These are phyloP conservation scores for Panagrolaimus sp. DNA, from an alignment of 1,140 invertebrate species.

Conservation along the genomic window DNA sequence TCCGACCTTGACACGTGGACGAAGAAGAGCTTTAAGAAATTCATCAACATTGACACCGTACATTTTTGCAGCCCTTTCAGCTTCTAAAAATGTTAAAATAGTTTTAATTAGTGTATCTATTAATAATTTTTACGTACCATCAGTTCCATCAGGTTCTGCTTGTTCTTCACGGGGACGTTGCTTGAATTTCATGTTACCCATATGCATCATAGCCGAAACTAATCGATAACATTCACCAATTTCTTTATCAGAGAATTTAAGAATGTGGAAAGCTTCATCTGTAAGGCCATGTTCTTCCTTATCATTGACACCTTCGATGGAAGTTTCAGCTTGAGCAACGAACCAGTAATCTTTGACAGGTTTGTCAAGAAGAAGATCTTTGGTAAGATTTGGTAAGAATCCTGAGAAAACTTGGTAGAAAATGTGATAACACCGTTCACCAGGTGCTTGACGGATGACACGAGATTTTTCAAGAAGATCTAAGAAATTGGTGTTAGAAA, in stretches of 20 bases:
- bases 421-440: slow-evolving; percentile 99
- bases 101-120: background rate
- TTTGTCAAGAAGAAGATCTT: slow-evolving; percentile 52
- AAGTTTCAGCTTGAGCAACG: slow-evolving; percentile 92
- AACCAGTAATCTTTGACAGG: slow-evolving; percentile 63
- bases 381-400: slow-evolving; percentile 69
- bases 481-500: slow-evolving; percentile 59
- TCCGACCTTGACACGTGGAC: slow-evolving; percentile 68
- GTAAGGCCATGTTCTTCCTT: slow-evolving; percentile 84
- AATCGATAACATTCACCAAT: slow-evolving; percentile 94
- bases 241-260: slow-evolving; percentile 91
- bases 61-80: slow-evolving; percentile 66
- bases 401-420: slow-evolving; percentile 99
- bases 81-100: slow-evolving; percentile 60
- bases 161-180: slow-evolving; percentile 98
- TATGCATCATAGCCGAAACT: slow-evolving; percentile 92
- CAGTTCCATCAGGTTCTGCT: slow-evolving; percentile 93
- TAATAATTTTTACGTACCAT: slow-evolving; percentile 48
- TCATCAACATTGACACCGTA: slow-evolving; percentile 66
- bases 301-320: slow-evolving; percentile 80
- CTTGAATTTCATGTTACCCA: slow-evolving; percentile 89
- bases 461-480: slow-evolving; percentile 99
- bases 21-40: slow-evolving; percentile 65
- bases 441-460: slow-evolving; percentile 95
- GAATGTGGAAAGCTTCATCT: slow-evolving; percentile 94